phyloP scores from a whole-genome alignment of 2,113 vertebrate genomes.

The Pygoscelis antarcticus region DNA sequence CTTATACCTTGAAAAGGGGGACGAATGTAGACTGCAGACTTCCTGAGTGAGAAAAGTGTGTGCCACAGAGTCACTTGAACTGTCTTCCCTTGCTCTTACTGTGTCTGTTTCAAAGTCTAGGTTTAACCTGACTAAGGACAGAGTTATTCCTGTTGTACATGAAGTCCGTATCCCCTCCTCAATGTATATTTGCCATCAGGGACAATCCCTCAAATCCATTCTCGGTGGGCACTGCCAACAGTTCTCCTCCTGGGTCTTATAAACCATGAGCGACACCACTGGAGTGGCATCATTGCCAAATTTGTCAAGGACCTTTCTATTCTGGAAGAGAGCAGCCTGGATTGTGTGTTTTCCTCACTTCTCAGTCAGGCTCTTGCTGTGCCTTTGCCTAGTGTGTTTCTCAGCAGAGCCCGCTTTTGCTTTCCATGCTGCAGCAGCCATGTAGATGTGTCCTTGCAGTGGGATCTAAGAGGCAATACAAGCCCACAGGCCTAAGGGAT shows the following conservation, averaged over 20 bases:
- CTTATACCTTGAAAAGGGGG: background rate
- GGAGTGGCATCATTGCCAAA: background rate
- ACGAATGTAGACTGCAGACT: background rate
- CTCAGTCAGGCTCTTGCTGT: background rate
- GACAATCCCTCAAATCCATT: background rate
- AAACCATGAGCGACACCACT: background rate
- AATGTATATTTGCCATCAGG: background rate
- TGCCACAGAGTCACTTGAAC: background rate
- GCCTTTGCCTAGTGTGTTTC: background rate
- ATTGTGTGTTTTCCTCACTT: background rate
- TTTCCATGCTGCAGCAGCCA: background rate
- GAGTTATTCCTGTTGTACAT: background rate
- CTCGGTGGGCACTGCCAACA: background rate
- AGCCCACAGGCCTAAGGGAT: background rate
- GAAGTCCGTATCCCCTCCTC: background rate
- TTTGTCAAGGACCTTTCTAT: background rate
- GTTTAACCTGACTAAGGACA: background rate
- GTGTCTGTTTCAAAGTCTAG: background rate
- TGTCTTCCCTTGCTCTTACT: background rate
- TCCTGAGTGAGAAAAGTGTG: background rate
- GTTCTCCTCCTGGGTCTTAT: background rate
- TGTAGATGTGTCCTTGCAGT: background rate
- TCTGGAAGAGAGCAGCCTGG: background rate
- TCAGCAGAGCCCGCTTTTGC: background rate
- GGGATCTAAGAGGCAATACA: background rate